phyloP scores from a whole-genome alignment of 2,888 invertebrate species.

The Conomelus anceps region DNA sequence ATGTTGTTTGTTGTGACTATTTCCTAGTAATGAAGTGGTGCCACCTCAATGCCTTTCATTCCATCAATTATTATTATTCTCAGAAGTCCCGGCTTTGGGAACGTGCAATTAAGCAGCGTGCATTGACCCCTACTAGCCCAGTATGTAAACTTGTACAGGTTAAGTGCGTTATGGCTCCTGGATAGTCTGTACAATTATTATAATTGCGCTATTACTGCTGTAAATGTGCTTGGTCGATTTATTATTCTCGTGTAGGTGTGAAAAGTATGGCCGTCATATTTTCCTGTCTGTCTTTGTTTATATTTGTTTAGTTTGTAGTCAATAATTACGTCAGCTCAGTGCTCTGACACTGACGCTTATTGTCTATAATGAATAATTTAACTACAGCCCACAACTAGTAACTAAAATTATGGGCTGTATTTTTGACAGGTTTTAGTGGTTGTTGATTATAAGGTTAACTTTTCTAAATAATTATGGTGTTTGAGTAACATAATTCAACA shows the following conservation, averaged over 20 bases:
- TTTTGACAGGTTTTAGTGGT: too few relatives aligned
- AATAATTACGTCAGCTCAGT: not conserved
- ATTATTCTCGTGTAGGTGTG: not conserved
- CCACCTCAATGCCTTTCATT: not conserved
- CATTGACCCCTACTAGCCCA: not conserved
- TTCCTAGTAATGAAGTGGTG: not conserved
- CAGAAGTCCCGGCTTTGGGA: not conserved
- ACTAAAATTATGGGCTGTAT: not conserved
- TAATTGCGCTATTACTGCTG: not conserved
- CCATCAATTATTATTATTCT: not conserved
- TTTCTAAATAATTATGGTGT: too few relatives aligned
- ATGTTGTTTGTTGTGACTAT: not conserved
- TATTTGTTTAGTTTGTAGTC: not conserved
- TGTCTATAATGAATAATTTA: not conserved
- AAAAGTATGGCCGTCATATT: not conserved
- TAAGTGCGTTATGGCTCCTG: not conserved
- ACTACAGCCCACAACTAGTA: not conserved
- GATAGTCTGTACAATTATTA: not conserved
- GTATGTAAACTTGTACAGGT: not conserved
- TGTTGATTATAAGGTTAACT: too few relatives aligned
- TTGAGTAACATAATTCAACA: too few relatives aligned
- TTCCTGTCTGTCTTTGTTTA: not conserved
- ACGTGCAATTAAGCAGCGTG: not conserved
- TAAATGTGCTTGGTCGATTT: not conserved
- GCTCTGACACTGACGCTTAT: too few relatives aligned